Conservation (phyloP, 1,140 invertebrate species). For the Coboldia fuscipes region DNA sequence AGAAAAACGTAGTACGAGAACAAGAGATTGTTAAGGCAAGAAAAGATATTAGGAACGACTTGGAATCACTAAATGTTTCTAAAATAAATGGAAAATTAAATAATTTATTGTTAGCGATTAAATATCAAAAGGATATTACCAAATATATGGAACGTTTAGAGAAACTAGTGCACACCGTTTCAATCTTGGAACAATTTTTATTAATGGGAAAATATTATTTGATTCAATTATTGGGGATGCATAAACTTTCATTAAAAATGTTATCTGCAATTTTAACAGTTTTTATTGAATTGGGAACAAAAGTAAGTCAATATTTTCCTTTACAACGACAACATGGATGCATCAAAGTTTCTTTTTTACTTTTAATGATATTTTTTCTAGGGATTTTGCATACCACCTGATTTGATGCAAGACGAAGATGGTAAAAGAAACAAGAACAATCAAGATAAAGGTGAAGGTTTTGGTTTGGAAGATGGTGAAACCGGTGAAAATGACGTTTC, state of each 20-base stretch:
- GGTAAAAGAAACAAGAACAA: conserved; percentile 34
- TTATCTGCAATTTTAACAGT: conserved; percentile 61
- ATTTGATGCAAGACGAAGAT: conserved; percentile 44
- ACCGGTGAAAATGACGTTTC: conserved; percentile 89
- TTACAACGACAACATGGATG: not conserved
- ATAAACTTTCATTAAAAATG: conserved; percentile 62
- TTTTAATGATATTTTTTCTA: conserved; percentile 12
- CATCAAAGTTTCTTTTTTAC: not conserved
- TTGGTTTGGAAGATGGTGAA: conserved; percentile 81
- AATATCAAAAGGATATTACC: conserved; percentile 6
- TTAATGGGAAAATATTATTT: conserved; percentile 57
- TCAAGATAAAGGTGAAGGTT: conserved; percentile 37
- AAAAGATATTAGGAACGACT: conserved; percentile 31
- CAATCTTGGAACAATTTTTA: conserved; percentile 59
- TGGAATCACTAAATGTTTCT: conserved; percentile 27
- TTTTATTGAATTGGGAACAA: conserved; percentile 63
- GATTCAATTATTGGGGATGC: conserved; percentile 46
- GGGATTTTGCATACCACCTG: conserved; percentile 84
- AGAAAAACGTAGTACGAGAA: no score
- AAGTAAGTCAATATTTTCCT: conserved; percentile 22
- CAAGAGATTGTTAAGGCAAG: no score
- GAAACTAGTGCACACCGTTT: conserved; percentile 23
- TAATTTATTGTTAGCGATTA: conserved; percentile 14
- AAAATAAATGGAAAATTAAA: conserved; percentile 21
- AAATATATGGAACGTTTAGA: conserved; percentile 8